Percentiles rank a stretch among this genome's conserved stretches.
These are phyloP conservation scores for Sula dactylatra DNA, from an alignment of 2,113 vertebrate genomes.

Conservation along the genomic window DNA sequence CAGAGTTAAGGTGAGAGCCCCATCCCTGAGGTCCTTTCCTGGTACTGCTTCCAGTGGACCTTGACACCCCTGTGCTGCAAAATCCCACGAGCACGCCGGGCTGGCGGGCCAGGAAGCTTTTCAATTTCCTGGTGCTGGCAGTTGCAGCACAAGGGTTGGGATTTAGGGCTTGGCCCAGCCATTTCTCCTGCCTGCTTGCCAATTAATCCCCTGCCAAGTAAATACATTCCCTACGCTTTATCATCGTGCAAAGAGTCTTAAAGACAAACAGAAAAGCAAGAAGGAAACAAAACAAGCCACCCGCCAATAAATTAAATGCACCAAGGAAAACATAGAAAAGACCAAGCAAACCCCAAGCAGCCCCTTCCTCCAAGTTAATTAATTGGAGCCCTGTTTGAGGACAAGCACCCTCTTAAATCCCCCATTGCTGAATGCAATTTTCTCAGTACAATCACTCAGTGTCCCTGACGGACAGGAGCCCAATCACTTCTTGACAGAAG, in stretches of 20 bases:
- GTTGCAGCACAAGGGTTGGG: background rate
- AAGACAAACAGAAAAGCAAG: slow-evolving; percentile 19
- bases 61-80: background rate
- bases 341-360: background rate
- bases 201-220: slow-evolving; percentile 12
- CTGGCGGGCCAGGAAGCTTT: background rate
- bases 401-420: slow-evolving; percentile 70
- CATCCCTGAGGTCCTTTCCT: background rate
- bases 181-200: slow-evolving; percentile 4
- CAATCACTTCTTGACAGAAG: slow-evolving; percentile 69
- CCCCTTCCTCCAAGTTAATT: slow-evolving; percentile 72
- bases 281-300: background rate
- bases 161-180: slow-evolving; percentile 24
- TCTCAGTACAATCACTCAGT: slow-evolving; percentile 64
- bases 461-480: slow-evolving; percentile 70
- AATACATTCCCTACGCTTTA: background rate
- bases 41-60: background rate
- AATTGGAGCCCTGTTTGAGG: slow-evolving; percentile 74
- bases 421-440: slow-evolving; percentile 72
- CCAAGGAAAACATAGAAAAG: slow-evolving; percentile 16
- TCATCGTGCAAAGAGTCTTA: background rate
- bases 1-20: background rate
- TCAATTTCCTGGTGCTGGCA: background rate
- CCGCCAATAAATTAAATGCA: slow-evolving; percentile 54
- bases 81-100: fast-evolving